Evolutionary conservation across 2,113 vertebrate genomes (phyloP).

Genomic region (Ginglymostoma cirratum): DNA sequence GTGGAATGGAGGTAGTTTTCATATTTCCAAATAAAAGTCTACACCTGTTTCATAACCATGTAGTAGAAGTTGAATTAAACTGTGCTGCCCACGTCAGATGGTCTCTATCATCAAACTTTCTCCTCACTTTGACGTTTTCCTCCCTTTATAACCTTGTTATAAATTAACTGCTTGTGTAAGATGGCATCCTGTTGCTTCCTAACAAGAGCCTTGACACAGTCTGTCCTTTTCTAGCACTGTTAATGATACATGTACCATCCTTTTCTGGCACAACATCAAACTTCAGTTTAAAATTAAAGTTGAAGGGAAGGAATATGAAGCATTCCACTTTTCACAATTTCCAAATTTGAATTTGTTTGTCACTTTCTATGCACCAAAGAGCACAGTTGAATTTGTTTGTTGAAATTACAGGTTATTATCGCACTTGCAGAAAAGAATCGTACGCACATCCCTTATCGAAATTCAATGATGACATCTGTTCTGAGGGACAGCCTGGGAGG

Average conservation of each 20-base stretch:
- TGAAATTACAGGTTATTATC: conserved; percentile 77
- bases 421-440: conserved; percentile 87
- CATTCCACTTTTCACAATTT: not conserved
- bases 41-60: not conserved
- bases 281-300: not conserved
- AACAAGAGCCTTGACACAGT: not conserved
- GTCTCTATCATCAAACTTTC: not conserved
- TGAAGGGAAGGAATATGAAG: not conserved
- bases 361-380: not conserved
- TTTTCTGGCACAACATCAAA: not conserved
- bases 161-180: not conserved
- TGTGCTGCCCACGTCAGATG: not conserved
- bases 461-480: conserved; percentile 96
- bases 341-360: not conserved
- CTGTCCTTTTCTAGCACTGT: not conserved
- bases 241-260: not conserved
- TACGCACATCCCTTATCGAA: conserved; percentile 87
- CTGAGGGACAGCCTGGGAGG: conserved; percentile 91
- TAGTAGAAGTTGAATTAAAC: not conserved
- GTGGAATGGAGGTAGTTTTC: not conserved
- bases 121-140: not conserved
- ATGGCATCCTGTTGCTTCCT: not conserved
- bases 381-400: not conserved
- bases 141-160: not conserved
- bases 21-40: not conserved